Conservation (phyloP, 2,797 vertebrate species). For the Paratrypauchen microcephalus region DNA sequence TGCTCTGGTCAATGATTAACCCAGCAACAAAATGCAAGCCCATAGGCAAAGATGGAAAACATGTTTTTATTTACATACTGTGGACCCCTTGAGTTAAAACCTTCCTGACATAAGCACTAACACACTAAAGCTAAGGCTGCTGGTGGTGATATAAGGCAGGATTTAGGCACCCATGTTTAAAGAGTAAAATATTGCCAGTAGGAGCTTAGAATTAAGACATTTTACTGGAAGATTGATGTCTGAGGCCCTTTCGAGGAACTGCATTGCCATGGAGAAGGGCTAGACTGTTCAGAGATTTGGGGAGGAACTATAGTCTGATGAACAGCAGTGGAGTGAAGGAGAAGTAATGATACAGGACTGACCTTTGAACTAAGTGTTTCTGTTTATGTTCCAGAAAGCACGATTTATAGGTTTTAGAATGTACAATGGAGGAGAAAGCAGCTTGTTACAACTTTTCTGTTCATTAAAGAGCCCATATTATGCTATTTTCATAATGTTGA, state of each 20-base stretch:
- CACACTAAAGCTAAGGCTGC: constrained; percentile 30
- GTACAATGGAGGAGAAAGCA: neutral
- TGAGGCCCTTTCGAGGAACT: constrained; percentile 37
- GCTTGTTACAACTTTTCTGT: neutral
- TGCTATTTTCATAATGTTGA: no score
- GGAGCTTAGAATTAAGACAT: constrained; percentile 14
- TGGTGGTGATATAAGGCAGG: constrained; percentile 20
- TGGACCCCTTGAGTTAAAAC: neutral
- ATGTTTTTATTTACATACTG: constrained; percentile 11
- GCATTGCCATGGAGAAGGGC: constrained; percentile 63
- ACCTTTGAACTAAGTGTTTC: neutral
- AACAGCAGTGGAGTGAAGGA: constrained; percentile 37
- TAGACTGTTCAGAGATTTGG: constrained; percentile 25
- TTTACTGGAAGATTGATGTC: constrained; percentile 56
- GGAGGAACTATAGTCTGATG: constrained; percentile 16
- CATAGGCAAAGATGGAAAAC: constrained; percentile 28
- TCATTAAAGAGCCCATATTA: neutral
- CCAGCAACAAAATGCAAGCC: neutral
- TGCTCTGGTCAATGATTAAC: constrained; percentile 60
- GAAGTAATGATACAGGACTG: constrained; percentile 19
- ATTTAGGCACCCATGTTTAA: constrained; percentile 17
- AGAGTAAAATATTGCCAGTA: constrained; percentile 17
- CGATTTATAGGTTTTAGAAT: neutral
- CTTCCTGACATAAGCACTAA: constrained; percentile 23
- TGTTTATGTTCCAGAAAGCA: neutral